Conservation (phyloP, 2,888 invertebrate genomes). For the Archips crataeganus region DNA sequence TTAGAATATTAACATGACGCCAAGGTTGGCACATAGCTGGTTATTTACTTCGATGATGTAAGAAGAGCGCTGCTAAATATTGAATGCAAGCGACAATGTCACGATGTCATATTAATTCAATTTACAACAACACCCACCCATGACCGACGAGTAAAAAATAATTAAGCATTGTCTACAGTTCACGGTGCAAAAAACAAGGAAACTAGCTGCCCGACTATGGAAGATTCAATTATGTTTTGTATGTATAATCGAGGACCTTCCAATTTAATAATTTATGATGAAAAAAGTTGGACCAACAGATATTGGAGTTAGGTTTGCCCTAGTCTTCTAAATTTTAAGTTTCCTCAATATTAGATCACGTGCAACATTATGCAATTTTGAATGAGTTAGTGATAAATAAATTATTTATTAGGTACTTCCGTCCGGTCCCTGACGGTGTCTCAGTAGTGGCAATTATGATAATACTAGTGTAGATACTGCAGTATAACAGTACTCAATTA, state of each 20-base stretch:
- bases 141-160: conserved; percentile 34
- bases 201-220: background rate
- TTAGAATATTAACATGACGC: conserved; percentile 35
- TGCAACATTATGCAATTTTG: too few species aligned
- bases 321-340: background rate
- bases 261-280: background rate
- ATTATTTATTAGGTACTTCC: too few species aligned
- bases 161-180: conserved; percentile 33
- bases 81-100: conserved; percentile 54
- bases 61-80: conserved; percentile 27
- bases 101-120: conserved; percentile 45
- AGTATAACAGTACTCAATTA: too few species aligned
- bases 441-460: too few species aligned
- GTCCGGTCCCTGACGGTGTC: too few species aligned
- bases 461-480: too few species aligned
- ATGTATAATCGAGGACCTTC: background rate
- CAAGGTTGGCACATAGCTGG: conserved; percentile 30
- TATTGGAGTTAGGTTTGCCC: background rate
- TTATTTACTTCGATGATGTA: conserved; percentile 51
- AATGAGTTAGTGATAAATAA: too few species aligned
- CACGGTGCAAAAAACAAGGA: conserved; percentile 3
- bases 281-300: background rate
- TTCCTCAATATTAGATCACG: background rate
- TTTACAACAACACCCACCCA: conserved; percentile 44
- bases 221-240: conserved; percentile 1